Percentiles rank a stretch among this genome's conserved stretches.
Evolutionary conservation across 2,888 invertebrate genomes (phyloP).

Genomic region (Coelopa pilipes): DNA sequence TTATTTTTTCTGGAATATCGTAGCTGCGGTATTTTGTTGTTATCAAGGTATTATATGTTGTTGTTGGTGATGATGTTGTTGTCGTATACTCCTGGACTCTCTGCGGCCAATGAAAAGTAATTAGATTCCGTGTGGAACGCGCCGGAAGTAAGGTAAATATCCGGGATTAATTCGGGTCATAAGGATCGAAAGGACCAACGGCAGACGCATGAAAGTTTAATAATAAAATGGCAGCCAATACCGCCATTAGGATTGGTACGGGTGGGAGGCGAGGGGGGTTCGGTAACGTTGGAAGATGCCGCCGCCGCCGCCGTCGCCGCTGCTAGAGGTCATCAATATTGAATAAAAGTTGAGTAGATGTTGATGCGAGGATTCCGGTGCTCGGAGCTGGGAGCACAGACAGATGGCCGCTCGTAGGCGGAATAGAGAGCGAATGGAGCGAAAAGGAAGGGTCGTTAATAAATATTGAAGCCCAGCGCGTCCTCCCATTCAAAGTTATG

Average conservation of each 20-base stretch:
- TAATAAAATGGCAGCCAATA: slow-evolving; percentile 17
- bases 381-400: neutral
- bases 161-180: neutral
- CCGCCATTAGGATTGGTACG: neutral
- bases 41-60: no score
- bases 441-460: no score
- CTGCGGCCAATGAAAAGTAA: slow-evolving; percentile 20
- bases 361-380: neutral
- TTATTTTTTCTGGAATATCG: no score
- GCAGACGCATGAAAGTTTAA: slow-evolving; percentile 18
- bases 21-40: no score
- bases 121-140: slow-evolving; percentile 10
- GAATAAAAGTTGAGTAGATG: slow-evolving; percentile 11
- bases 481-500: no score
- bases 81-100: neutral
- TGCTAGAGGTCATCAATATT: slow-evolving; percentile 13
- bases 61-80: neutral
- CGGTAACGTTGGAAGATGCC: no score
- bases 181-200: neutral
- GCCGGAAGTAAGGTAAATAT: slow-evolving; percentile 16
- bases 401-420: neutral
- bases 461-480: no score
- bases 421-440: no score
- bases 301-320: neutral
- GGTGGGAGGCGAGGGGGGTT: no score